Conservation (phyloP, 2,797 vertebrate genomes). For the Gymnothorax javanicus region DNA sequence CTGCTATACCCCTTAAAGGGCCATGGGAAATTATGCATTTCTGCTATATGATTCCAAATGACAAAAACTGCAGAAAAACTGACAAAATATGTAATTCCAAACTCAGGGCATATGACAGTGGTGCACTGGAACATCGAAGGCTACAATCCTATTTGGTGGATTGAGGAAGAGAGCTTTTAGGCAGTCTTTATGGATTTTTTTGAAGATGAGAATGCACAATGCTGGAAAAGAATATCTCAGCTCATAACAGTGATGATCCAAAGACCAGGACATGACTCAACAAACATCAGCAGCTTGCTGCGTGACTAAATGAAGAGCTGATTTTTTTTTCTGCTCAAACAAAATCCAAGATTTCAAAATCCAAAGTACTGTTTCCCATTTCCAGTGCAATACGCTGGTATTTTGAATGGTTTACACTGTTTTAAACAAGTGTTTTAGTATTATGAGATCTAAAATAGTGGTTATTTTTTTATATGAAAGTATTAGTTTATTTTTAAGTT, state of each 20-base stretch:
- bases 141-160: background rate
- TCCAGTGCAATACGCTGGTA: background rate
- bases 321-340: background rate
- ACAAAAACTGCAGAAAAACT: background rate
- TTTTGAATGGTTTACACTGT: background rate
- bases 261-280: background rate
- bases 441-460: background rate
- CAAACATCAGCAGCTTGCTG: background rate
- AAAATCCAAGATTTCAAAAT: background rate
- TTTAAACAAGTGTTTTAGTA: background rate
- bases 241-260: background rate
- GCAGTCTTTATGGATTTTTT: background rate
- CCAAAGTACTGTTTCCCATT: background rate
- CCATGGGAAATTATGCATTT: background rate
- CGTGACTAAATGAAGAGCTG: background rate
- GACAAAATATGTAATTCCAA: background rate
- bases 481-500: no score
- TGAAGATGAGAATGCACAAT: background rate
- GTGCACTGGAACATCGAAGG: background rate
- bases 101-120: background rate
- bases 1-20: background rate
- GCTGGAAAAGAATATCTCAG: background rate
- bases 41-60: no score
- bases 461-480: no score
- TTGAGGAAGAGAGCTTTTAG: background rate